These are phyloP conservation scores for Lanius collurio DNA, from an alignment of 2,113 vertebrate species.

Conservation along the genomic window DNA sequence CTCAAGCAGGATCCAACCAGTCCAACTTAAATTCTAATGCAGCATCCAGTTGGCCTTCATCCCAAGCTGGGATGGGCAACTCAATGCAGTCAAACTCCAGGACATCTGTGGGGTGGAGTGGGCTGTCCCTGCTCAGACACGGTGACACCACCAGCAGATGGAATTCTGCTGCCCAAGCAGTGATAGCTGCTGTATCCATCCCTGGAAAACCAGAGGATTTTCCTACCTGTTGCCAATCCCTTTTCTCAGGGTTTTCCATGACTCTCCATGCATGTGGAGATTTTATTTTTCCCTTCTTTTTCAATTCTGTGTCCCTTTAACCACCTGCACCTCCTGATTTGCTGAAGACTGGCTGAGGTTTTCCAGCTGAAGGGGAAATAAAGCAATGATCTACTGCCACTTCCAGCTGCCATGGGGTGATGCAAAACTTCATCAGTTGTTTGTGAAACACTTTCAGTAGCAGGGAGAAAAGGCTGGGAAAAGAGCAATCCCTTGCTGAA, in stretches of 20 bases:
- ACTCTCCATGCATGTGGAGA: not conserved
- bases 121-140: not conserved
- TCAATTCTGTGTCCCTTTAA: conserved; percentile 11
- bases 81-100: not conserved
- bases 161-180: not conserved
- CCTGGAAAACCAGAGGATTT: not conserved
- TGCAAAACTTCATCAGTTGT: not conserved
- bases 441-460: not conserved
- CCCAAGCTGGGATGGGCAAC: not conserved
- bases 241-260: not conserved
- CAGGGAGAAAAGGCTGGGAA: not conserved
- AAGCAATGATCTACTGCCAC: not conserved
- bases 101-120: not conserved
- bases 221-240: not conserved
- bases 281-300: not conserved
- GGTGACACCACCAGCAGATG: not conserved
- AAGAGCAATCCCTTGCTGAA: not conserved
- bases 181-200: not conserved
- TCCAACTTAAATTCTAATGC: not conserved
- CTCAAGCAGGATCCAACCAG: not conserved
- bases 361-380: not conserved
- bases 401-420: not conserved
- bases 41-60: not conserved
- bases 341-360: not conserved
- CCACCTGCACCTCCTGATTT: not conserved